phyloP scores from a whole-genome alignment of 37 sponge, comb jelly and placozoan species.

The Aplysina aerophoba region DNA sequence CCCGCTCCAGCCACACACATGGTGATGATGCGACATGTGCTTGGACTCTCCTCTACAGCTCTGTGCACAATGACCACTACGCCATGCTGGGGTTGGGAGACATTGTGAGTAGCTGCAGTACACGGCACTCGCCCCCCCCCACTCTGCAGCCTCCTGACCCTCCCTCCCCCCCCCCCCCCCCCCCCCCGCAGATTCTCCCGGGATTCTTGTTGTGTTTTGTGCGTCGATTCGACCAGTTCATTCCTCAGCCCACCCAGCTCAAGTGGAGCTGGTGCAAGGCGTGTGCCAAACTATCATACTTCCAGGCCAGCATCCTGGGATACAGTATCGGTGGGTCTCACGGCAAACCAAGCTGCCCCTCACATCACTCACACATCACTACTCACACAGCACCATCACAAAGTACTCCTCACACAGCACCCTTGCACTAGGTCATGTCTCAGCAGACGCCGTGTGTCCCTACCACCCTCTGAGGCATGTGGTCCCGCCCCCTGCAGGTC shows the following conservation, averaged over 20 bases:
- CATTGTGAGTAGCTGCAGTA: constrained; percentile 58
- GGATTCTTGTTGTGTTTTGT: constrained; percentile 75
- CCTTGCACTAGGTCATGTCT: too few relatives aligned
- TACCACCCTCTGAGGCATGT: too few relatives aligned
- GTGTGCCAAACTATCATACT: constrained; percentile 52
- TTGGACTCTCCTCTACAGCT: constrained; percentile 26
- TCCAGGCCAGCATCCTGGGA: constrained; percentile 44
- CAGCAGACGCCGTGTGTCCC: too few relatives aligned
- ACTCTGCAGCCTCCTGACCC: background rate
- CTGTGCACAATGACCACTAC: constrained; percentile 36
- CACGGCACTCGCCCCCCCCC: background rate
- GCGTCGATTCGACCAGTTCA: constrained; percentile 62
- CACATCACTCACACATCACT: too few relatives aligned
- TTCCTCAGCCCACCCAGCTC: background rate
- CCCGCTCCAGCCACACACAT: background rate
- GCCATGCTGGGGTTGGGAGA: constrained; percentile 81
- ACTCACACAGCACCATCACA: too few relatives aligned
- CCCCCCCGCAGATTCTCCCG: constrained; percentile 56
- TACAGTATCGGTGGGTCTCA: constrained; percentile 55
- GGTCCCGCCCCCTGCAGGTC: constrained; percentile 45
- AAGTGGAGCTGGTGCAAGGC: constrained; percentile 11
- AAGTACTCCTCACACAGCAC: too few relatives aligned
- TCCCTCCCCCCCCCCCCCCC: background rate
- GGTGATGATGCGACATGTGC: background rate
- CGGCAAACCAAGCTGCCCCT: too few relatives aligned